Evolutionary conservation across 1,140 invertebrate species (phyloP), one percentile per base, ranked within the genome.

Genomic region (Tetramorium simillimum): DNA sequence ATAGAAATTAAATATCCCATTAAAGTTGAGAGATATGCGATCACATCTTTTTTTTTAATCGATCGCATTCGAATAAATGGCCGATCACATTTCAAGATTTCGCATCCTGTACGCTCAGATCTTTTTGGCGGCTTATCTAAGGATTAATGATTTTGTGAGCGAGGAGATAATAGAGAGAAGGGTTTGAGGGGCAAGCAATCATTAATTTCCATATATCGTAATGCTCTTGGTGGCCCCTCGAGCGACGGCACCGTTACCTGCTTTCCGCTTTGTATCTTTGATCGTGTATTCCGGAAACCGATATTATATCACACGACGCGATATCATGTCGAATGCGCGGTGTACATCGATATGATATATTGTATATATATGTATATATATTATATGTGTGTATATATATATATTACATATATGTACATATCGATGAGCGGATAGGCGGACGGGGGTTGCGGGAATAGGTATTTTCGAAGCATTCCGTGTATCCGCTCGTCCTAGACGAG

Each of bases 381-480:
- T 28, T 7, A 58, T 58, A 58, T 58, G 21, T 21, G 21, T 58
- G 6, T 53, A 7, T 18, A 37, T 63, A 40, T 4, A 58, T 58
- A 58, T 58, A 58, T 21, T 56, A 53, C n/a, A 18, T 4, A 37
- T 63, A 21, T n/a, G 21, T n/a, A n/a, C 7, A n/a, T 10, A 37
- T 40, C 24, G 40, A 67, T 40, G 84, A 33, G 5, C 9, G 28
- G 33, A 33, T 33, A 40, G 85, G 24, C 14, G 21, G 18, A n/a
- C 18, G 18, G 9, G 43, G 56, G 62, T 12, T 65, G 37, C 6
- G 63, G 77, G 87, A 63, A 85, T 85, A 85, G 88, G 87, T 78
- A 88, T 90, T 90, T 90, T 88, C 86, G 69, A 90, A 75, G 86
- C 62, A 88, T 88, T 90, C 76, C 75, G 67, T 58, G 78, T 56